Conservation (phyloP, 1,140 invertebrate species). For the Antheraea mylitta region DNA sequence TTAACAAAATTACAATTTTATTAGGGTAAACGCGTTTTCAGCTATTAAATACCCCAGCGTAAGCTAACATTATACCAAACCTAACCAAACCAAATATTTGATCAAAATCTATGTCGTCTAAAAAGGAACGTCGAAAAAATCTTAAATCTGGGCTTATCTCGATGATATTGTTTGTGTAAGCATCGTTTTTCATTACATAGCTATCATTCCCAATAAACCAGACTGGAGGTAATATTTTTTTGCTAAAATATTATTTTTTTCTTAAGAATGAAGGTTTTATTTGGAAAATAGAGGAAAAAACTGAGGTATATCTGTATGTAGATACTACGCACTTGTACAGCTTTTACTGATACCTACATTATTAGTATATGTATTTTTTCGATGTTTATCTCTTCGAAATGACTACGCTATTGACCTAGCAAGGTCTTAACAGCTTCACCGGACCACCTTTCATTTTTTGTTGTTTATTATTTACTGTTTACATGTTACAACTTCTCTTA, state of each 20-base stretch:
- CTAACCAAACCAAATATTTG: neutral
- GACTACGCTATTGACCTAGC: no score
- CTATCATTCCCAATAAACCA: neutral
- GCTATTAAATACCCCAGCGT: neutral
- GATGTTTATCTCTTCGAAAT: no score
- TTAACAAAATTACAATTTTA: no score
- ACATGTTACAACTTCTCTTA: no score
- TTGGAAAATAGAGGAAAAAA: neutral
- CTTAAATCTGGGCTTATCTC: neutral
- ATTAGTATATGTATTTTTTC: no score
- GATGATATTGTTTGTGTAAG: neutral
- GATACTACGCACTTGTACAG: neutral
- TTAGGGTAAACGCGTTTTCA: no score
- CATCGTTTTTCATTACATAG: neutral
- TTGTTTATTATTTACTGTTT: no score
- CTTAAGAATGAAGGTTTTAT: neutral
- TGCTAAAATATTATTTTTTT: neutral
- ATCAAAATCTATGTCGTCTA: neutral
- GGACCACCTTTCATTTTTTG: no score
- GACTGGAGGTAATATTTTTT: neutral
- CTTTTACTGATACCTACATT: no score
- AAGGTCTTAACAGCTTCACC: no score
- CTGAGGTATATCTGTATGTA: neutral
- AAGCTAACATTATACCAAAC: neutral
- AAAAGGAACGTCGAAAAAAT: neutral